These are phyloP conservation scores for Rhagologus leucostigma DNA, from an alignment of 2,113 vertebrate genomes.

Conservation along the genomic window DNA sequence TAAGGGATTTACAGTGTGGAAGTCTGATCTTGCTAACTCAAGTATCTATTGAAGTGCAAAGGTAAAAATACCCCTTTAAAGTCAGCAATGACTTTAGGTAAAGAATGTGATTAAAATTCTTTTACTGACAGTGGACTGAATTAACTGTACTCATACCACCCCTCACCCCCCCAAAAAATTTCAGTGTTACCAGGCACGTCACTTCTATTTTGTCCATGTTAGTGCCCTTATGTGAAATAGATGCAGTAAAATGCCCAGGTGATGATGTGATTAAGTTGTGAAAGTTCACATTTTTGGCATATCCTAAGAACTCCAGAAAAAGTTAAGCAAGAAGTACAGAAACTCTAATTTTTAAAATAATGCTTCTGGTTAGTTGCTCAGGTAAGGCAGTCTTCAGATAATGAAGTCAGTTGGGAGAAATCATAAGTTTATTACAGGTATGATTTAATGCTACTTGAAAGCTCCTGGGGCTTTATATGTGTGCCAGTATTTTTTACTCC, in stretches of 20 bases:
- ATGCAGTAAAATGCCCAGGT: not conserved
- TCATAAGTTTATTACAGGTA: not conserved
- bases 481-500: not conserved
- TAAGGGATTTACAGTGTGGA: not conserved
- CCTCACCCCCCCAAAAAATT: rapidly evolving
- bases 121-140: not conserved
- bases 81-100: not conserved
- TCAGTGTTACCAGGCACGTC: not conserved
- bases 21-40: not conserved
- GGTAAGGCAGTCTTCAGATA: not conserved
- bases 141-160: not conserved
- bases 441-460: constrained; percentile 6
- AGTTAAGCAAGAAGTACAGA: not conserved
- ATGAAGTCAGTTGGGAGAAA: constrained; percentile 27
- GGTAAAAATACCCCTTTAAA: not conserved
- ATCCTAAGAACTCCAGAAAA: not conserved
- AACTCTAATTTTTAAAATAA: not conserved
- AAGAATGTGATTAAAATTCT: not conserved
- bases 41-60: not conserved
- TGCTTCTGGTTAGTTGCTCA: not conserved
- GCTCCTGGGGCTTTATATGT: not conserved
- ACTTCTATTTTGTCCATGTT: not conserved
- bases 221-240: not conserved
- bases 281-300: not conserved
- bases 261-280: not conserved